Evolutionary conservation across 2,797 vertebrate species (phyloP), one percentile per base, ranked within the genome.

Genomic region (Buceros bicornis): DNA sequence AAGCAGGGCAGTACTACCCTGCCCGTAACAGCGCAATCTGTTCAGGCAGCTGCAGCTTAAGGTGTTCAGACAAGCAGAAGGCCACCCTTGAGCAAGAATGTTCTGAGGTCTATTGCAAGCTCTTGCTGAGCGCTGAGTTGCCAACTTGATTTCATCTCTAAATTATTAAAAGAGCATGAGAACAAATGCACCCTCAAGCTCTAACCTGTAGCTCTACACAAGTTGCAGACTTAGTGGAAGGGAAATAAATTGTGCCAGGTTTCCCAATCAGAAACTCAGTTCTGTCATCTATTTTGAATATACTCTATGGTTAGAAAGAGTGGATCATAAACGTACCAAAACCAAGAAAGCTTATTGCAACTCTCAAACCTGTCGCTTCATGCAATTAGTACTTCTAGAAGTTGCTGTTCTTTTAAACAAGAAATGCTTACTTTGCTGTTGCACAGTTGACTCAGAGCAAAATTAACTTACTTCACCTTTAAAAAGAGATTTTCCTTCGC

Each of bases 21-120:
- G 56, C 26, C 87, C 82, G 51, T 62, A 91, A 65, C 21, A 64
- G 24, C 57, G 37, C 29, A 26, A 16, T 8, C 64, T 92, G 31
- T 73, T 89, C 78, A 57, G 53, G 31, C 69, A 94, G 57, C 69
- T 93, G 93, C 61, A 88, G 29, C 13, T 76, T 90, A 86, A 94
- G 45, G 7, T 11, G 0, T 35, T 95, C 93, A 95, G 89, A 67
- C 82, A 95, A 67, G 85, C 64, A 94, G 91, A 86, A 86, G 72
- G 29, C 62, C 58, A 72, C 67, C 76, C 53, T 43, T 61, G 72
- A 74, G 45, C 69, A 85, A 77, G 45, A 71, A 67, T 64, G 11
- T 64, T 89, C 45, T 73, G 69, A 86, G 31, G 73, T 87, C 45
- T 65, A 45, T 29, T 53, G 74, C 17, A 64, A 48, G 21, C 56